These are phyloP conservation scores for Eristalis tenax DNA, from an alignment of 2,888 invertebrate species.

Conservation along the genomic window DNA sequence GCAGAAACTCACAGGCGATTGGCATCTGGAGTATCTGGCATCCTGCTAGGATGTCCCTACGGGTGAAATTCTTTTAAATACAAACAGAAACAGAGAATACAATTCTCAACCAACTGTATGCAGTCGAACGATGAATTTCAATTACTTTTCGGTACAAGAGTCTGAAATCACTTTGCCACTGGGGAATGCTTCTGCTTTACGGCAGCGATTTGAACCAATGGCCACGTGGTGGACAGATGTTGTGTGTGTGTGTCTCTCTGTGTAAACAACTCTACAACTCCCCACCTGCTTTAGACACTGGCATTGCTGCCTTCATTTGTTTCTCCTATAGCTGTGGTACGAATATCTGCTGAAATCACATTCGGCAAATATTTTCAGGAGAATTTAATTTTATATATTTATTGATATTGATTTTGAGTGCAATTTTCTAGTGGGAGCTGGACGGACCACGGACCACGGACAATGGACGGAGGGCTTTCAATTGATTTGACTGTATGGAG, in stretches of 20 bases:
- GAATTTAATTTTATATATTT: conserved; percentile 45
- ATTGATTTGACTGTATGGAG: neutral
- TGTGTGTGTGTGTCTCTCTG: neutral
- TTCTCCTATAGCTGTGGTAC: neutral
- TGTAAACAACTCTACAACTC: neutral
- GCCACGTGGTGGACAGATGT: neutral
- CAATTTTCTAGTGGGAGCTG: neutral
- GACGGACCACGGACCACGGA: too few species aligned
- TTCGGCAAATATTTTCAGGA: conserved; percentile 44
- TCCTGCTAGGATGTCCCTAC: neutral
- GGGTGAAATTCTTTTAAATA: conserved; percentile 13
- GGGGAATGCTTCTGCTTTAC: conserved; percentile 25
- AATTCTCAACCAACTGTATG: conserved; percentile 35
- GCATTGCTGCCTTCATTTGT: conserved; percentile 10
- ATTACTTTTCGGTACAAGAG: conserved; percentile 28
- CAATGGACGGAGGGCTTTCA: neutral
- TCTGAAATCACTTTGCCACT: conserved; percentile 9
- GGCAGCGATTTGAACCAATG: conserved; percentile 21
- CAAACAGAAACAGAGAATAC: conserved; percentile 21
- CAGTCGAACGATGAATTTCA: conserved; percentile 53
- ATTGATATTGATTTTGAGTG: conserved; percentile 37
- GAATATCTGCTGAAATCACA: conserved; percentile 22
- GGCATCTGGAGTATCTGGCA: neutral
- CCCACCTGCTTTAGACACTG: conserved; percentile 8
- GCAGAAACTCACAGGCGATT: too few species aligned